Percentiles rank a stretch among this genome's conserved stretches.
phyloP scores from a whole-genome alignment of 2,888 invertebrate species.

The Smittia sp. region DNA sequence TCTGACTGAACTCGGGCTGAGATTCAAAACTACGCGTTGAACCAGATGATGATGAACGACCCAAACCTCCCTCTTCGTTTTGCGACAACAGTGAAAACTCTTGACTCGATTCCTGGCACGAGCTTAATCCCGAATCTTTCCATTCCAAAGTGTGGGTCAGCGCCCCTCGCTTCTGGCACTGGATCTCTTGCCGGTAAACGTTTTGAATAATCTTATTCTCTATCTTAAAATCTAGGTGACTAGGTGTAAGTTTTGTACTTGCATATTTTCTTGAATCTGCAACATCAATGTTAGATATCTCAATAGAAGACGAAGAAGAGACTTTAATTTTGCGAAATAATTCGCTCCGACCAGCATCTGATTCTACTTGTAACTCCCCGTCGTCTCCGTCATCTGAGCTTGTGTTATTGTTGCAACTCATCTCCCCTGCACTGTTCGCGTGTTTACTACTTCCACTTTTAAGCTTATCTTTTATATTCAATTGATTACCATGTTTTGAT shows the following conservation, averaged over 20 bases:
- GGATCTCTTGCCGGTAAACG: conserved; percentile 28
- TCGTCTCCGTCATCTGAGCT: conserved; percentile 38
- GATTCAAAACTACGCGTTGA: conserved; percentile 25
- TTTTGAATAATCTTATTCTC: conserved; percentile 38
- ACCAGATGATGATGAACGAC: conserved; percentile 15
- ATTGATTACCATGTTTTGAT: conserved; percentile 32
- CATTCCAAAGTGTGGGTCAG: background rate
- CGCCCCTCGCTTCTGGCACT: background rate
- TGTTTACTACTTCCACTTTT: conserved; percentile 33
- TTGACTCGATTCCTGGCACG: conserved; percentile 45
- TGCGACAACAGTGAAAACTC: conserved; percentile 42
- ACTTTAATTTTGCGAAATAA: conserved; percentile 23
- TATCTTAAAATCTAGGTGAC: conserved; percentile 31
- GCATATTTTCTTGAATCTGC: background rate
- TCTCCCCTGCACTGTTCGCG: conserved; percentile 36
- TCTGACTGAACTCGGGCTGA: conserved; percentile 30
- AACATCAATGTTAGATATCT: conserved; percentile 20
- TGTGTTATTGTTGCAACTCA: conserved; percentile 38
- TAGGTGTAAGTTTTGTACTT: conserved; percentile 29
- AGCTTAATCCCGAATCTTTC: conserved; percentile 47
- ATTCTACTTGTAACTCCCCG: background rate
- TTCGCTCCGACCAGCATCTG: background rate
- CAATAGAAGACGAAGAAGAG: conserved; percentile 23
- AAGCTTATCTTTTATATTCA: conserved; percentile 22
- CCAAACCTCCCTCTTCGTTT: conserved; percentile 1